Percentiles rank a stretch among this genome's conserved stretches.
Evolutionary conservation across 2,888 invertebrate species (phyloP).

Genomic region (Neria commutata): DNA sequence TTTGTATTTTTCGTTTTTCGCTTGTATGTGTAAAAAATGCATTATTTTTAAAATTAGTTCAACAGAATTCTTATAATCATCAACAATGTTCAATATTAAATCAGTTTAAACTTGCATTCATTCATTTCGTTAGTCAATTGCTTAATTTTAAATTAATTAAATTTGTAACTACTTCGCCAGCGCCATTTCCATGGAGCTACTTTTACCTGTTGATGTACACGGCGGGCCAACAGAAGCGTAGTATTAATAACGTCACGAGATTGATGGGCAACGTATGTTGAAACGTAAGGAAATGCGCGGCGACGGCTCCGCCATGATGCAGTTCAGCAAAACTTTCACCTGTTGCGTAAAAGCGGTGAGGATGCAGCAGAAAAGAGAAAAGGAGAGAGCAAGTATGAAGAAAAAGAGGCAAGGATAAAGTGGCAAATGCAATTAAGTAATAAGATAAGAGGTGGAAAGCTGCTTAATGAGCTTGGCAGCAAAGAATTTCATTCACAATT

Average conservation of each 20-base stretch:
- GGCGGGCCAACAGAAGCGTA: constrained; percentile 34
- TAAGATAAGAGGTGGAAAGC: too few relatives aligned
- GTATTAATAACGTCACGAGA: constrained; percentile 40
- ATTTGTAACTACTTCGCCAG: too few relatives aligned
- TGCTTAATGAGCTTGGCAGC: too few relatives aligned
- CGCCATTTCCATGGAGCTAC: constrained; percentile 16
- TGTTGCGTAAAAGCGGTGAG: constrained; percentile 46
- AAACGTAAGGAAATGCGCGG: constrained; percentile 32
- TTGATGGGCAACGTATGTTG: constrained; percentile 40
- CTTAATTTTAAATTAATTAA: too few relatives aligned
- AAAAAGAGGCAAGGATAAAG: not conserved
- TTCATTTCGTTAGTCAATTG: too few relatives aligned
- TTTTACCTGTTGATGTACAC: constrained; percentile 48
- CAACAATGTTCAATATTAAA: too few relatives aligned
- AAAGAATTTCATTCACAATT: too few relatives aligned
- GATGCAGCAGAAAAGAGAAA: constrained; percentile 6
- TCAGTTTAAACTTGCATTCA: too few relatives aligned
- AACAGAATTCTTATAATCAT: too few relatives aligned
- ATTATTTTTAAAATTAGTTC: too few relatives aligned
- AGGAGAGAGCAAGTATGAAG: constrained; percentile 15
- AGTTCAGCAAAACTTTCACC: constrained; percentile 70
- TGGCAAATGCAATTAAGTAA: not conserved
- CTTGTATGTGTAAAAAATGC: constrained; percentile 20
- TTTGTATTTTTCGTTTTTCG: not conserved
- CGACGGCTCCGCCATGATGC: constrained; percentile 64